phyloP scores from a whole-genome alignment of 2,113 vertebrate species.

The Henicopernis longicauda region DNA sequence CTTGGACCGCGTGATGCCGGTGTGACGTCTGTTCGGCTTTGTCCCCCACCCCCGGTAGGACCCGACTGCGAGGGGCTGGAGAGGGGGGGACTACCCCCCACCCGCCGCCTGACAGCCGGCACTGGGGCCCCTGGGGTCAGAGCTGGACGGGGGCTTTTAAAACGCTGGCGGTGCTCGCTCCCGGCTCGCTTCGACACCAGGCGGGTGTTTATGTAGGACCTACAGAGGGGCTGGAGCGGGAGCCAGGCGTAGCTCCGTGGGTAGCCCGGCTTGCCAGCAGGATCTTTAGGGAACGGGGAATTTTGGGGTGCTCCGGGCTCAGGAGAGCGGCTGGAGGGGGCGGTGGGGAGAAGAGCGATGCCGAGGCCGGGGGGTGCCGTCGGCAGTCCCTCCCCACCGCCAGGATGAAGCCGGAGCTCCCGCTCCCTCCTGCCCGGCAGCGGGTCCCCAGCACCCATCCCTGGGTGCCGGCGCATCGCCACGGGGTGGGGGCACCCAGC shows the following conservation, averaged over 20 bases:
- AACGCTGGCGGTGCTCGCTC: neutral
- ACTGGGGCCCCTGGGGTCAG: neutral
- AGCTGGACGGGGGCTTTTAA: neutral
- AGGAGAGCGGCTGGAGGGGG: neutral
- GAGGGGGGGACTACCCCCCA: neutral
- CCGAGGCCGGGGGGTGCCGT: rapidly evolving
- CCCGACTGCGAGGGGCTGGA: neutral
- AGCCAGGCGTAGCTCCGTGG: rapidly evolving
- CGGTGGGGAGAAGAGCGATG: neutral
- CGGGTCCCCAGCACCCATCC: neutral
- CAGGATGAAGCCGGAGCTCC: neutral
- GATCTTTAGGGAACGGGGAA: neutral
- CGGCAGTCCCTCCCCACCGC: neutral
- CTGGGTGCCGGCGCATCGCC: rapidly evolving
- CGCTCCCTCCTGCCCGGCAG: neutral
- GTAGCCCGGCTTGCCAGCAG: neutral
- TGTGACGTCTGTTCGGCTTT: constrained; percentile 40
- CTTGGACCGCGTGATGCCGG: constrained; percentile 34
- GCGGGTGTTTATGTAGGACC: neutral
- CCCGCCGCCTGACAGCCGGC: neutral
- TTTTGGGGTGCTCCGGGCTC: neutral
- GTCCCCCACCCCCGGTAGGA: neutral
- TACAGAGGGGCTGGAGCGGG: neutral
- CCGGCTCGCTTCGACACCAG: neutral
- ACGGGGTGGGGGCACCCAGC: neutral